Evolutionary conservation across 2,888 invertebrate genomes (phyloP).

Genomic region (Trichogramma dendrolimi): DNA sequence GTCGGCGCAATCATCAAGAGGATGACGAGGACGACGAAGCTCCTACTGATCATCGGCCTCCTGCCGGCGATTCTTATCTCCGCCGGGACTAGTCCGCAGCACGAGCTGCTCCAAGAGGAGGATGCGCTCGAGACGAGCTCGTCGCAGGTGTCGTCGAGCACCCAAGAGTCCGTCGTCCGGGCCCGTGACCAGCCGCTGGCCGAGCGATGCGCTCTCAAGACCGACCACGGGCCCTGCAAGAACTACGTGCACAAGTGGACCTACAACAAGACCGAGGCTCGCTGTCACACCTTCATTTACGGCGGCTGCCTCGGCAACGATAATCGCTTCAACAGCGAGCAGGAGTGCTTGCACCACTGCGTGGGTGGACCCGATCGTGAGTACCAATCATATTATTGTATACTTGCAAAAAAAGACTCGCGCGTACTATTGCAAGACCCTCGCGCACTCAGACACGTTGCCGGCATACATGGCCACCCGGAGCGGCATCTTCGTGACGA

Average conservation of each 20-base stretch:
- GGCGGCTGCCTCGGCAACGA: slow-evolving; percentile 69
- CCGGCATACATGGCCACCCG: slow-evolving; percentile 54
- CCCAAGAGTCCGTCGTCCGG: no score
- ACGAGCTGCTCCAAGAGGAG: no score
- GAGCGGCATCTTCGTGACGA: slow-evolving; percentile 47
- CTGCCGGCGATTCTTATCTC: neutral
- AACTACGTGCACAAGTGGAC: slow-evolving; percentile 67
- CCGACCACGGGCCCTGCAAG: slow-evolving; percentile 60
- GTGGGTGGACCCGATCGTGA: slow-evolving; percentile 55
- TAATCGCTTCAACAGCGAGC: slow-evolving; percentile 66
- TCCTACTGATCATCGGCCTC: no score
- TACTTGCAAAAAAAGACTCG: neutral
- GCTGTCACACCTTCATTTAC: slow-evolving; percentile 64
- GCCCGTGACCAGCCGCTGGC: slow-evolving; percentile 29
- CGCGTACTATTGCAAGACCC: no score
- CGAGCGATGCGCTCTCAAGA: slow-evolving; percentile 54
- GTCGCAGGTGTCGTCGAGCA: no score
- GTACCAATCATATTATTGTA: slow-evolving; percentile 20
- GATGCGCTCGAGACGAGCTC: no score
- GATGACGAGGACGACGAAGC: no score
- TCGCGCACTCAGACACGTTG: slow-evolving; percentile 53
- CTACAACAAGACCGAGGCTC: slow-evolving; percentile 56
- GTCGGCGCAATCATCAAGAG: no score
- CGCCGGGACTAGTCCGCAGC: no score
- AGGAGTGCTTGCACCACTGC: slow-evolving; percentile 64